Evolutionary conservation across 2,113 vertebrate genomes (phyloP), one percentile per base, ranked within the genome.

Genomic region (Centropristis striata): DNA sequence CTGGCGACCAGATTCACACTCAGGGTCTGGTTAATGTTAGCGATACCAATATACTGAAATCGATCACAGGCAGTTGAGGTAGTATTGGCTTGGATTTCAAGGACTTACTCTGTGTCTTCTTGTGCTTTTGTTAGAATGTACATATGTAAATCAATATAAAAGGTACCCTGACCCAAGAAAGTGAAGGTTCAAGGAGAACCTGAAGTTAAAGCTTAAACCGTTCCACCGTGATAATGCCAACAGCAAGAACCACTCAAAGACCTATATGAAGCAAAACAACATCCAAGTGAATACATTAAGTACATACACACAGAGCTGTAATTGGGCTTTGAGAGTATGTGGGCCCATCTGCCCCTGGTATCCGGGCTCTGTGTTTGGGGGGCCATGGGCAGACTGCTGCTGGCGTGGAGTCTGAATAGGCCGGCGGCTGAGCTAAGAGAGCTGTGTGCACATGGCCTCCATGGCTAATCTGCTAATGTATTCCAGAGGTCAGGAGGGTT

Each of bases 391-490:
- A 78, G 86, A 74, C 78, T 55, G 70, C 76, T 80, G 81, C 69
- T 72, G 81, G 73, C 28, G 70, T 61, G 59, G 54, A 58, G 44
- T 83, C 49, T 92, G 91, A 93, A 93, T 90, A 70, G 88, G 60
- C 71, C 47, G 79, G 81, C 37, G 85, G 85, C 86, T 80, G 87
- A 85, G 89, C 89, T 80, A 37, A 82, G 75, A 81, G 84, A 75
- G 75, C 80, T 80, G 78, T 86, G 88, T 79, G 91, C 90, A 60
- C 73, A 91, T 37, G 73, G 91, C 80, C 93, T 92, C 91, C 84
- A 57, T 79, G 78, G 83, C 82, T 95, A 95, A 95, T 95, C 94
- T 94, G 91, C 88, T 95, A 94, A 95, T 95, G 93, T 95, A 94
- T 94, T 94, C 92, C 88, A 90, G 90, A 91, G 95, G 94, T 95